Percentiles rank a stretch among this genome's conserved stretches.
These are phyloP conservation scores for Cepaea hortensis DNA, from an alignment of 2,888 invertebrate species.

Conservation along the genomic window DNA sequence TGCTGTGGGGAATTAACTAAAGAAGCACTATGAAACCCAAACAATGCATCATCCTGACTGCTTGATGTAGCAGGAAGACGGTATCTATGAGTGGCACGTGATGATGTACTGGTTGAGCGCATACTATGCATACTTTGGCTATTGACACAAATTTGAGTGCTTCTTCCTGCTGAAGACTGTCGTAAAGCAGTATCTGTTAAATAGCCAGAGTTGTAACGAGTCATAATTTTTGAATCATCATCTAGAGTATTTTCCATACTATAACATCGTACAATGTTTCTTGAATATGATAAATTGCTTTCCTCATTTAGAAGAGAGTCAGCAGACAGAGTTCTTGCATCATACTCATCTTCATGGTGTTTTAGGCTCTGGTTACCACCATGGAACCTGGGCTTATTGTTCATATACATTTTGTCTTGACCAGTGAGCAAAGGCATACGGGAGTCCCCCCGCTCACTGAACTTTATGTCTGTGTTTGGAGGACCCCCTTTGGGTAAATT, in stretches of 20 bases:
- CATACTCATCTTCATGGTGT: conserved; percentile 17
- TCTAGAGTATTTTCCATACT: conserved; percentile 54
- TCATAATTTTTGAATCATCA: background rate
- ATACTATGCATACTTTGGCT: background rate
- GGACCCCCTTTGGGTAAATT: conserved; percentile 65
- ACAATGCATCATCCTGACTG: background rate
- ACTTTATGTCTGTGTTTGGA: conserved; percentile 54
- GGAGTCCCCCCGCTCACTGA: conserved; percentile 40
- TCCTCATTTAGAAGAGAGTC: conserved; percentile 46
- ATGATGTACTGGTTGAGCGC: conserved; percentile 36
- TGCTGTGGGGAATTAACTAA: background rate
- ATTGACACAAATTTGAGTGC: background rate
- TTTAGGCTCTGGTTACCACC: background rate
- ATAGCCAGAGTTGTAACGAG: conserved; percentile 44
- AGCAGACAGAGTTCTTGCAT: conserved; percentile 46
- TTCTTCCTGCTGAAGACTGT: background rate
- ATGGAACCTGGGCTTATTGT: background rate
- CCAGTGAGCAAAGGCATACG: conserved; percentile 26
- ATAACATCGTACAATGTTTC: conserved; percentile 47
- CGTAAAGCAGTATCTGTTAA: conserved; percentile 47
- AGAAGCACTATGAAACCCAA: background rate
- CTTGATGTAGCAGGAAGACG: conserved; percentile 41
- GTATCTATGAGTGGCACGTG: conserved; percentile 20
- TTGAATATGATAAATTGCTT: conserved; percentile 12
- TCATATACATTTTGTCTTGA: background rate